Base-by-base conservation (phyloP, 2,797 vertebrate species). In the Sciurus carolinensis region DNA sequence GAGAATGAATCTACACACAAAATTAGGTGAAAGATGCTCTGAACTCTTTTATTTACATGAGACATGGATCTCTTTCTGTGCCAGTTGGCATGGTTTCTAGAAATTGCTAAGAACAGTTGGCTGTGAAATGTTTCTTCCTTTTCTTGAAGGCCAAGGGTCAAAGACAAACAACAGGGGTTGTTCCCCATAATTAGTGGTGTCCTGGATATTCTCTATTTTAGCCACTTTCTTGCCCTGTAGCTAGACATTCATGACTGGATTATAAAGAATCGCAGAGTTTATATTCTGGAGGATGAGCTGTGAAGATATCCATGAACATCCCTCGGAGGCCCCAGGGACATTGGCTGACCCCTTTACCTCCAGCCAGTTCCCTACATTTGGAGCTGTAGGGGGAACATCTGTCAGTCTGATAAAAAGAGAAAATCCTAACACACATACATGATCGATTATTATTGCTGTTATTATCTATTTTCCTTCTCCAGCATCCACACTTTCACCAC, bases 331-430 rank as follows among this genome's bases (percentile, higher is more conserved):
- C 59, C 20, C 5, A 15, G 7, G 62, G 52, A 13, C 12, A 8
- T 39, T 7, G 0, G 18, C 47, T 1, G 8, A 8, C 26, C 17
- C 18, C 10, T 18, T 69, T 3, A 7, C 1, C 6, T 22, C 88
- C n/a, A 39, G 52, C 18, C 26, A 22, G 4, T 30, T 87, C 80
- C 80, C 72, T 50, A 72, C 36, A 10, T 10, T 2, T 1, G 22
- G n/a, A 54, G 24, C 52, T 57, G 1, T 1, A 3, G 50, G 71
- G 30, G 28, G 10, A 28, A 4, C 0, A 0, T 6, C 76, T 18
- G 30, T 66, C 39, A 44, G 5, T 30, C 24, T 2, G 47, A 69
- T 18, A 10, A 9, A 77, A 64, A 83, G 57, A 52, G 7, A 44
- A 67, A 28, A 24, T 7, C 47, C 47, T n/a, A 13, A 33, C 24